A percentile compares a stretch with the other conserved stretches of the same genome.
Evolutionary conservation across 2,888 invertebrate species (phyloP).

Genomic region (Pegoplata infirma): DNA sequence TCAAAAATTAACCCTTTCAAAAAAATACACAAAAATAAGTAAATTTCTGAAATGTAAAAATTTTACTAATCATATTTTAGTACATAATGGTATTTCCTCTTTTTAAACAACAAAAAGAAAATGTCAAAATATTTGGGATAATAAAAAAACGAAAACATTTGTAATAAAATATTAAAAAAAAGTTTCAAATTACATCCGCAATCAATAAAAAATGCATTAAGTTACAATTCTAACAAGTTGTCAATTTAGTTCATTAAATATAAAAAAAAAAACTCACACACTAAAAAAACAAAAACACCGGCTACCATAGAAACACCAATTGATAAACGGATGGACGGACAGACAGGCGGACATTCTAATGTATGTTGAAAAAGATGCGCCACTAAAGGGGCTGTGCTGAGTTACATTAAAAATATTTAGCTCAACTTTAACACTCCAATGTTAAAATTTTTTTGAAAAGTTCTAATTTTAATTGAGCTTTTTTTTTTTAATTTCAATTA

Average conservation of each 20-base stretch:
- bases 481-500: too few species aligned
- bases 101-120: neutral
- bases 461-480: too few species aligned
- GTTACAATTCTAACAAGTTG: constrained; percentile 50
- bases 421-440: neutral
- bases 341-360: neutral
- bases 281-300: constrained; percentile 13
- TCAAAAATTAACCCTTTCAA: constrained; percentile 21
- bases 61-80: neutral
- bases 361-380: neutral
- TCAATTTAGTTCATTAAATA: constrained; percentile 30
- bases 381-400: neutral
- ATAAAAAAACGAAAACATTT: neutral
- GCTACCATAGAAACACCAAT: neutral
- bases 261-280: constrained; percentile 16
- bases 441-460: neutral
- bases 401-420: neutral
- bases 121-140: neutral
- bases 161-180: neutral
- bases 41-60: neutral
- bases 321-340: neutral
- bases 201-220: constrained; percentile 36
- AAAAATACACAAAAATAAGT: neutral
- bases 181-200: constrained; percentile 36
- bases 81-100: constrained; percentile 22